These are phyloP conservation scores for Harlomillsia oculata DNA, from an alignment of 1,140 invertebrate genomes.

Conservation along the genomic window DNA sequence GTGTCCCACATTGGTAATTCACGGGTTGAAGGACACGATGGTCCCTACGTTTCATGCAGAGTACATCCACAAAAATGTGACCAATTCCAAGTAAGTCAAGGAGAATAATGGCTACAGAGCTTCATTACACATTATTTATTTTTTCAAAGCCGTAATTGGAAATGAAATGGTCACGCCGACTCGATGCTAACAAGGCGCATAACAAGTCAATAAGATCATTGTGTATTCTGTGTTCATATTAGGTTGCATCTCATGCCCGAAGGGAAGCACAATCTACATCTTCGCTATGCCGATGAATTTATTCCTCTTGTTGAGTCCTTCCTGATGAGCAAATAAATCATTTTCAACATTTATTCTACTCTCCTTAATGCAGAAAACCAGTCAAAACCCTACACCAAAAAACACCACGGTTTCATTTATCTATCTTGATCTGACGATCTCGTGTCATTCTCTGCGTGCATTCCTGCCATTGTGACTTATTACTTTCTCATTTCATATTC, in stretches of 20 bases:
- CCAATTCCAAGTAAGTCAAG: slow-evolving; percentile 51
- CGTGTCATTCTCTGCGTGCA: too few relatives aligned
- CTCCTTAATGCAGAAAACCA: too few relatives aligned
- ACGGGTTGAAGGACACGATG: slow-evolving; percentile 69
- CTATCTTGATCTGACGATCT: too few relatives aligned
- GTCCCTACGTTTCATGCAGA: slow-evolving; percentile 61
- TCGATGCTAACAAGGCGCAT: too few relatives aligned
- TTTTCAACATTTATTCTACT: too few relatives aligned
- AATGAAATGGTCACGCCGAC: background rate
- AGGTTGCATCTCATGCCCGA: slow-evolving; percentile 61
- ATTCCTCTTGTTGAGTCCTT: slow-evolving; percentile 65
- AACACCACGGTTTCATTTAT: too few relatives aligned
- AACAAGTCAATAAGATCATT: too few relatives aligned
- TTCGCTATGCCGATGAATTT: slow-evolving; percentile 67
- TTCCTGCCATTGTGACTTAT: too few relatives aligned
- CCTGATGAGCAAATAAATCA: slow-evolving; percentile 42
- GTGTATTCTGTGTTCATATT: slow-evolving; percentile 37
- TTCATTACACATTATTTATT: background rate
- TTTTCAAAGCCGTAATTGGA: background rate
- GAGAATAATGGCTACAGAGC: too few relatives aligned
- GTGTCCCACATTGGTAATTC: slow-evolving; percentile 67
- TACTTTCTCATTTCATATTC: too few relatives aligned
- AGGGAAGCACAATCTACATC: slow-evolving; percentile 75
- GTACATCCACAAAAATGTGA: slow-evolving; percentile 58
- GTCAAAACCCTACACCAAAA: too few relatives aligned